Base-by-base conservation (phyloP, 2,797 vertebrate genomes). In the Microcaecilia unicolor region DNA sequence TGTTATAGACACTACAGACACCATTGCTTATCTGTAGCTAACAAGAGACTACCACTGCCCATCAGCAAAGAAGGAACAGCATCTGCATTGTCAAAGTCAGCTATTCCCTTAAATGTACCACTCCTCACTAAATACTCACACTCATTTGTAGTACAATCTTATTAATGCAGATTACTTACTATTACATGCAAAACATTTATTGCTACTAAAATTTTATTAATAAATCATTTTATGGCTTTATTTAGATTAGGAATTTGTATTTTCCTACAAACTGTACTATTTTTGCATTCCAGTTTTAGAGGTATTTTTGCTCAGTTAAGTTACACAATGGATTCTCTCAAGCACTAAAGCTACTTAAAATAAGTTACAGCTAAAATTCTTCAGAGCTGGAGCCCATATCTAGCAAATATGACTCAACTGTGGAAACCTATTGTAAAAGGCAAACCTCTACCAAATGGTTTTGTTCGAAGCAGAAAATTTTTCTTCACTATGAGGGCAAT, bases 121-220 rank as follows among this genome's bases (percentile, higher is more conserved):
- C n/a, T n/a, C n/a, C n/a, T n/a, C n/a, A n/a, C n/a, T n/a, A n/a
- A n/a, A n/a, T n/a, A n/a, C n/a, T n/a, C n/a, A n/a, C n/a, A n/a
- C n/a, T n/a, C n/a, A n/a, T 71, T 64, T 61, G 54, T 72, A 69
- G 33, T 67, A 78, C 63, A 72, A 32, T 30, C 64, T 66, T 71
- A 64, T 53, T 67, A 72, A 62, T 37, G 52, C 55, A 80, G 73
- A 67, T 80, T 81, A 76, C 68, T 74, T 72, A 84, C 70, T 88
- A 85, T 66, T 68, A 87, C 86, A 92, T 90, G 85, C 86, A 90
- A 83, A 81, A 84, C 78, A 77, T 66, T 92, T 98, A 97, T 96
- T 97, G 93, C 93, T 96, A 84, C 86, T 88, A 89, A 91, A 88
- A 67, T 70, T 78, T 83, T 84, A 88, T 86, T 76, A 85, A 87